A percentile compares a stretch with the other conserved stretches of the same genome.
These are phyloP conservation scores for Drosophila emarginata DNA, from an alignment of 2,888 invertebrate genomes.

Conservation along the genomic window DNA sequence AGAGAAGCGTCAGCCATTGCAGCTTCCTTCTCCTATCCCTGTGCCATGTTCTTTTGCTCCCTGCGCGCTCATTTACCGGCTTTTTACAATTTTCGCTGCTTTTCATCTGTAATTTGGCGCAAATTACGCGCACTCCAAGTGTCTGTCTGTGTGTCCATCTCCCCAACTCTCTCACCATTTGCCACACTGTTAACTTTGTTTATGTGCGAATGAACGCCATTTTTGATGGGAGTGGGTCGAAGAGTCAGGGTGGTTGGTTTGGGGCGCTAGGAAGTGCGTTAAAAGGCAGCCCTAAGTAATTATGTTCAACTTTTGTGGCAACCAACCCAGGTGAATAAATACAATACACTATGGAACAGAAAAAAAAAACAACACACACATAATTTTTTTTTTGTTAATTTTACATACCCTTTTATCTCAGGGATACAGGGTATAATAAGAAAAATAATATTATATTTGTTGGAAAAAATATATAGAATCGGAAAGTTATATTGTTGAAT, in stretches of 20 bases:
- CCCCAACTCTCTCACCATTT: background rate
- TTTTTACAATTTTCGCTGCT: constrained; percentile 54
- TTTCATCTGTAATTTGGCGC: constrained; percentile 57
- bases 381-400: background rate
- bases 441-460: background rate
- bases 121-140: constrained; percentile 60
- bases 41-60: constrained; percentile 8
- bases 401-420: background rate
- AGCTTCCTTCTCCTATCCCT: constrained; percentile 1
- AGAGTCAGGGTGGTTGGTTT: constrained; percentile 10
- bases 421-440: background rate
- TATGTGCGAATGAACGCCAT: constrained; percentile 13
- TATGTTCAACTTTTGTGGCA: constrained; percentile 35
- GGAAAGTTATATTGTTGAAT: too few relatives aligned
- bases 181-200: constrained; percentile 31
- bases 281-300: constrained; percentile 48
- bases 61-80: constrained; percentile 30
- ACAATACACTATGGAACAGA: constrained; percentile 21
- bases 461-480: too few relatives aligned
- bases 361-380: background rate
- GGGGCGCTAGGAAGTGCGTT: constrained; percentile 25
- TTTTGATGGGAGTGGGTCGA: background rate
- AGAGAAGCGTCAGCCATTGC: background rate
- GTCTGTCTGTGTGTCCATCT: constrained; percentile 23
- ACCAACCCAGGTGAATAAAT: constrained; percentile 24